Evolutionary conservation across 2,113 vertebrate species (phyloP).

Genomic region (Salminus brasiliensis): DNA sequence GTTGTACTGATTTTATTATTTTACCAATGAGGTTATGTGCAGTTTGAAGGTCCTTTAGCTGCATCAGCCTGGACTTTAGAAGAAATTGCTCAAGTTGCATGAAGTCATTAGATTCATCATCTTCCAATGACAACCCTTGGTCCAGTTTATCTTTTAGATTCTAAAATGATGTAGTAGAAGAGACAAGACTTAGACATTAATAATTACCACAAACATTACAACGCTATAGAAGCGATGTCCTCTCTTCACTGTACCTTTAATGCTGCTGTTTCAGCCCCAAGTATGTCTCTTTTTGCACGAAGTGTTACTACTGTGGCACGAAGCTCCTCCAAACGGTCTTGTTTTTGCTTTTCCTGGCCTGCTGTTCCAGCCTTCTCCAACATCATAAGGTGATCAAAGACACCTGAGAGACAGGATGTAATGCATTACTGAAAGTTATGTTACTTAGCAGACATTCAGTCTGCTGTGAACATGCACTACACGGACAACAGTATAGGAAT

Average conservation of each 20-base stretch:
- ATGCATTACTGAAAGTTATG: background rate
- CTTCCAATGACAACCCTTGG: conserved; percentile 19
- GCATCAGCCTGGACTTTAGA: conserved; percentile 65
- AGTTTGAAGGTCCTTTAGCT: conserved; percentile 68
- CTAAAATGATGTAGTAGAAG: conserved; percentile 28
- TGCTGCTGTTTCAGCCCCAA: conserved; percentile 57
- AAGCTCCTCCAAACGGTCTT: conserved; percentile 59
- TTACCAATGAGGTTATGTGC: conserved; percentile 75
- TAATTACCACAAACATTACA: background rate
- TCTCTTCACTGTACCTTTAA: conserved; percentile 56
- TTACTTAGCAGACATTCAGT: background rate
- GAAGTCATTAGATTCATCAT: conserved; percentile 51
- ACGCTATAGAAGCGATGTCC: background rate
- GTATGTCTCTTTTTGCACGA: conserved; percentile 60
- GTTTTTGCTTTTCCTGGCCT: conserved; percentile 39
- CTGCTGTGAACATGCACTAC: no score
- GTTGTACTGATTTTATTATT: no score
- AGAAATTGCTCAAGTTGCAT: conserved; percentile 49
- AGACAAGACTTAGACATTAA: background rate
- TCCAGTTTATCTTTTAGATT: conserved; percentile 38
- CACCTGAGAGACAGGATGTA: conserved; percentile 53
- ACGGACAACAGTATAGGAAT: no score
- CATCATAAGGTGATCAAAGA: conserved; percentile 63
- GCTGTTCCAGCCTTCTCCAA: conserved; percentile 57
- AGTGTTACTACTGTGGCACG: conserved; percentile 55